Base-by-base conservation (phyloP, 1,140 invertebrate genomes). In the Dysdera silvatica region DNA sequence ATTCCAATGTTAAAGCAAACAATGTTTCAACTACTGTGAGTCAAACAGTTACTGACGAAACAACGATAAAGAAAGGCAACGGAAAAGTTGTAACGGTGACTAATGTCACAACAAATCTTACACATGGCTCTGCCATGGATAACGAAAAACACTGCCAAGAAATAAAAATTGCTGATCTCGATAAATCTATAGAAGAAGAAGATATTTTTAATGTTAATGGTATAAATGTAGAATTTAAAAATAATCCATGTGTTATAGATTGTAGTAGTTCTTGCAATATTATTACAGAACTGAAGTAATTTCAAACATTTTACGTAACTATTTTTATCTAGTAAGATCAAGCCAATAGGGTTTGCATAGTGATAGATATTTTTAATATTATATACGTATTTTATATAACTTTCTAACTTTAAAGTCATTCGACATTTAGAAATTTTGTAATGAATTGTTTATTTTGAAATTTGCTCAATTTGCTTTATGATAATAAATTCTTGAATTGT, bases 1-100 rank as follows among this genome's bases (percentile, higher is more conserved):
- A 48, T 8, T 23, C 29, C 2, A 61, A 4, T 12, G 18, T 28
- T 7, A 61, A 61, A 52, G 18, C 18, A 4, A 52, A 53, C n/a
- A 61, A 61, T 20, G 23, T 54, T 10, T 61, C 59, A 7, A 61
- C 59, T n/a, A 61, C 59, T 6, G 33, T 61, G 3, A n/a, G n/a
- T n/a, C n/a, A n/a, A n/a, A n/a, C n/a, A n/a, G 59, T 61, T 12
- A 61, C 59, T 10, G 59, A 61, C 33, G 59, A 61, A 40, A 61
- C 59, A 5, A 61, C 59, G 2, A 52, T 61, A 5, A 54, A 49
- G 14, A 61, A 61, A 35, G 59, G 37, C 10, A 61, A 61, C 33
- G 40, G 48, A n/a, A 61, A 61, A 37, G 59, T 61, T 1, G 59
- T 61, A 6, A 61, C 59, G 7, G 59, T 61, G 4, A 61, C 59